Conservation (phyloP, 2,888 invertebrate species). For the Pterobdella sp. region DNA sequence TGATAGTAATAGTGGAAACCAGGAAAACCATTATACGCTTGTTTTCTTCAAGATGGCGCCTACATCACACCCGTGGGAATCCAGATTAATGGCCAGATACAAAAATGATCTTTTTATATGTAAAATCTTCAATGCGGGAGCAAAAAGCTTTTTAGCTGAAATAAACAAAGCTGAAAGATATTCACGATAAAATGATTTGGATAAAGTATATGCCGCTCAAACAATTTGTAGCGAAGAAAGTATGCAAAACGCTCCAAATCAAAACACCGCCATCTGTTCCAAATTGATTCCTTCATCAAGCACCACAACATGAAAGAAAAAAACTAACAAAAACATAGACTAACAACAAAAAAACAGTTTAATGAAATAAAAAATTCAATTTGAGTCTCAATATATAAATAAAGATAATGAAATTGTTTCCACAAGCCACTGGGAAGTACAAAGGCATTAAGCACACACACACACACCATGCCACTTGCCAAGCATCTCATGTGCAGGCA, state of each 20-base stretch:
- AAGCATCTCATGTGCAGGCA: background rate
- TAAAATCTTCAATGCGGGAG: background rate
- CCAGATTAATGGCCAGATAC: background rate
- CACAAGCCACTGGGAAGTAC: background rate
- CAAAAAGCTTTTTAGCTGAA: background rate
- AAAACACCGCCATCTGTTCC: no score
- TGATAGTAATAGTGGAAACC: background rate
- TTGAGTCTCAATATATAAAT: no score
- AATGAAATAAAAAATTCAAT: no score
- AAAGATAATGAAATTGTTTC: no score
- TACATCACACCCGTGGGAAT: background rate
- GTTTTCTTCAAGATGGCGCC: constrained; percentile 5
- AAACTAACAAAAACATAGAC: no score
- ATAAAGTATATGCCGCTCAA: no score
- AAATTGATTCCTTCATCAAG: no score
- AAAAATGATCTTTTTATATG: background rate
- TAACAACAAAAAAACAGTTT: no score
- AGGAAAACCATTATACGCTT: background rate
- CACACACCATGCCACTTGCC: background rate
- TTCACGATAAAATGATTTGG: background rate
- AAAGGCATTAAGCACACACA: background rate
- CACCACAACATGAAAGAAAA: no score
- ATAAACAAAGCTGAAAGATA: background rate
- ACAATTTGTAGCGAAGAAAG: no score
- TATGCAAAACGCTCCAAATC: no score